A percentile compares a stretch with the other conserved stretches of the same genome.
These are phyloP conservation scores for Bombus ignitus DNA, from an alignment of 1,140 invertebrate species.

Conservation along the genomic window DNA sequence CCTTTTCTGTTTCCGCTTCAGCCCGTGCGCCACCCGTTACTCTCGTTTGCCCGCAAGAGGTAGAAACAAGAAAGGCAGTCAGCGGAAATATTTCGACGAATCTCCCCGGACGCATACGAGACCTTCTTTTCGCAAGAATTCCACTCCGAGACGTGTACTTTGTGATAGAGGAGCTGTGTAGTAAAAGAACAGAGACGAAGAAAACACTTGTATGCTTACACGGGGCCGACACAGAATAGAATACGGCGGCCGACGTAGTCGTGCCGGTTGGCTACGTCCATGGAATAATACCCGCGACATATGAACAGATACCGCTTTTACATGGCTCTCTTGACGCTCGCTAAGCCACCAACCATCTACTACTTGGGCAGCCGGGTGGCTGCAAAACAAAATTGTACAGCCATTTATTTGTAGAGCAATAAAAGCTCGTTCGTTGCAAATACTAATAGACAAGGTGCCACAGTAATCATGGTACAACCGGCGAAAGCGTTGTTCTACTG, in stretches of 20 bases:
- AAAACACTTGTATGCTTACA: slow-evolving; percentile 51
- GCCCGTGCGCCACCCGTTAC: slow-evolving; percentile 8
- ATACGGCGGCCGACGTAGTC: not conserved
- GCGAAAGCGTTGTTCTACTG: no score
- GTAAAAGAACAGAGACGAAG: slow-evolving; percentile 27
- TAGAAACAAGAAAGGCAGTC: slow-evolving; percentile 47
- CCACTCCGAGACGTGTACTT: slow-evolving; percentile 54
- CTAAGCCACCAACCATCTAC: slow-evolving; percentile 34
- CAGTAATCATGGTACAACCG: no score
- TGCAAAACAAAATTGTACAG: not conserved
- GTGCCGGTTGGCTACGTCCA: slow-evolving; percentile 22
- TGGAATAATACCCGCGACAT: slow-evolving; percentile 57
- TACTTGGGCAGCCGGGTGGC: not conserved
- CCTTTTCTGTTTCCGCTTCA: slow-evolving; percentile 32
- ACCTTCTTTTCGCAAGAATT: slow-evolving; percentile 65
- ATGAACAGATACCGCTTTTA: slow-evolving; percentile 39
- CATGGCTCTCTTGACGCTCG: slow-evolving; percentile 49
- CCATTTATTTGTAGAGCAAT: no score
- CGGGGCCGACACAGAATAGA: not conserved
- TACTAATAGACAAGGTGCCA: no score
- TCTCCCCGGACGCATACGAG: slow-evolving; percentile 55
- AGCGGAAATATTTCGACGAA: slow-evolving; percentile 69
- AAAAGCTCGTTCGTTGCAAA: no score
- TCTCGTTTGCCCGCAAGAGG: slow-evolving; percentile 47
- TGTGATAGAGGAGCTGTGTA: slow-evolving; percentile 36